A percentile compares a stretch with the other conserved stretches of the same genome.
These are phyloP conservation scores for Rhamnusium bicolor DNA, from an alignment of 2,888 invertebrate species.

Conservation along the genomic window DNA sequence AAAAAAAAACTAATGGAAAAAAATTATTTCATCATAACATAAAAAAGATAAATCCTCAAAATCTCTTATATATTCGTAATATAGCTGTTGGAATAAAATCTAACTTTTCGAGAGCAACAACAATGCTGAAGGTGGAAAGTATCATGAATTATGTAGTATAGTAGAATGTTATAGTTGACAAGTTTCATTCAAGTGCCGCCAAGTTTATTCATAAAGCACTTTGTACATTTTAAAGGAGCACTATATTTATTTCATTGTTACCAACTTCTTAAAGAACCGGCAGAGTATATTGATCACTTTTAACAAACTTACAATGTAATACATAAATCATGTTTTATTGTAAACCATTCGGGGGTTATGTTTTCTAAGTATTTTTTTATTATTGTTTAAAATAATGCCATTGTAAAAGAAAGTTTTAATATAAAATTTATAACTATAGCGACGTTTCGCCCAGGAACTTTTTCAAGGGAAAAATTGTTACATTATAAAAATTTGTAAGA, in stretches of 20 bases:
- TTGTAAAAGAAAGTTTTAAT: no score
- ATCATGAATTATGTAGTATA: slow-evolving; percentile 37
- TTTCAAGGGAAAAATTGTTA: no score
- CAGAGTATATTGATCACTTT: slow-evolving; percentile 9
- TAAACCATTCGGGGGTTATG: no score
- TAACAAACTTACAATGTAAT: no score
- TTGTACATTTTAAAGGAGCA: slow-evolving; percentile 30
- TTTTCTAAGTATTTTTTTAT: no score
- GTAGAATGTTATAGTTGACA: slow-evolving; percentile 35
- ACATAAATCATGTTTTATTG: no score
- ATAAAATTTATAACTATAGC: no score
- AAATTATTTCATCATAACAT: not conserved
- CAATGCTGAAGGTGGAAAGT: slow-evolving; percentile 26
- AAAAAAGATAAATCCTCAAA: not conserved
- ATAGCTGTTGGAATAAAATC: slow-evolving; percentile 36
- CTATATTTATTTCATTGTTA: slow-evolving; percentile 34
- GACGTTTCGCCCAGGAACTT: no score
- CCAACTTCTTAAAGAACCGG: slow-evolving; percentile 1
- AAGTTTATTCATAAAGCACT: slow-evolving; percentile 36
- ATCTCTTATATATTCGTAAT: slow-evolving; percentile 18
- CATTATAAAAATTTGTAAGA: no score
- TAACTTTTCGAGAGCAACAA: slow-evolving; percentile 37
- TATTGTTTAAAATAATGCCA: no score
- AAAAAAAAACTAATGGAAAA: no score
- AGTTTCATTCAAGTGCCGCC: slow-evolving; percentile 34